These are phyloP conservation scores for Himalopsyche kuldschensis DNA, from an alignment of 2,888 invertebrate species.

Conservation along the genomic window DNA sequence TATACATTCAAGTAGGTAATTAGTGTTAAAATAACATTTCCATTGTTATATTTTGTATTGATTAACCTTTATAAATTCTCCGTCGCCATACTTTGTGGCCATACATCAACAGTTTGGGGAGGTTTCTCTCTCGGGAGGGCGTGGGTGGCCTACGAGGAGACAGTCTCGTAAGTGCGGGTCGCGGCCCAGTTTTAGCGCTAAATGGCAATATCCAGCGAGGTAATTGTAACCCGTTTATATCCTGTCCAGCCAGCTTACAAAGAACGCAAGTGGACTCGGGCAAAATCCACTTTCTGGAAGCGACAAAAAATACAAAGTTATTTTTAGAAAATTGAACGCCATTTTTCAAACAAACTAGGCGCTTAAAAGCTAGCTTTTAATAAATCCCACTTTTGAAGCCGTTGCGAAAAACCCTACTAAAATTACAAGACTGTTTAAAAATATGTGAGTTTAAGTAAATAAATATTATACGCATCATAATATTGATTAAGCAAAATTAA, in stretches of 20 bases:
- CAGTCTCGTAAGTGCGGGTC: constrained; percentile 29
- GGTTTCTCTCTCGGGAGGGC: neutral
- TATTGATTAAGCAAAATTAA: too few relatives aligned
- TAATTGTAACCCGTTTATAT: constrained; percentile 37
- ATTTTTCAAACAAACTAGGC: neutral
- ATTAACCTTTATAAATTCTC: neutral
- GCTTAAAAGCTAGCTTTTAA: neutral
- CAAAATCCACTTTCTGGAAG: neutral
- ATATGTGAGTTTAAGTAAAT: too few relatives aligned
- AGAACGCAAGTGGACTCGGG: neutral
- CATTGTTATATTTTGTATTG: neutral
- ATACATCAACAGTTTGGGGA: neutral
- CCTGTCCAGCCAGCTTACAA: constrained; percentile 4
- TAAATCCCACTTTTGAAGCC: neutral
- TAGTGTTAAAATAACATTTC: too few relatives aligned
- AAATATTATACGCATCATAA: too few relatives aligned
- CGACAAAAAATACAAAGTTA: neutral
- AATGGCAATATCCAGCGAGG: constrained; percentile 34
- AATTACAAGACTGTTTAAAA: too few relatives aligned
- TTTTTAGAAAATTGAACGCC: neutral
- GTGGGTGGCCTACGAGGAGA: neutral
- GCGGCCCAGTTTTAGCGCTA: constrained; percentile 35
- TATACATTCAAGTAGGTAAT: too few relatives aligned
- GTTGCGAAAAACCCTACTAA: too few relatives aligned
- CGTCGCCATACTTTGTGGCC: neutral